phyloP scores from a whole-genome alignment of 2,888 invertebrate species.

The Mactromeris polynyma region DNA sequence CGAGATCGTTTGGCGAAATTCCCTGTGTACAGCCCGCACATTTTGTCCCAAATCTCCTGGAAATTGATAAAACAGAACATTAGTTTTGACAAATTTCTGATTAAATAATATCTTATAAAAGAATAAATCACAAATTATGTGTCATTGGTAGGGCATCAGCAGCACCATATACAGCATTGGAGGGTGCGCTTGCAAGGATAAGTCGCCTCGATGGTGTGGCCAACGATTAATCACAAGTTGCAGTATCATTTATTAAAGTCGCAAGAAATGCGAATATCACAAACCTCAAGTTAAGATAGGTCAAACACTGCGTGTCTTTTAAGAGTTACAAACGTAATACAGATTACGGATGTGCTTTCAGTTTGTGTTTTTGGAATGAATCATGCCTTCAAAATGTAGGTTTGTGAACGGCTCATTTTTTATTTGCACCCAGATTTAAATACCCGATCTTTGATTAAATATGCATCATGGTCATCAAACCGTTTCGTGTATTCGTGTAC shows the following conservation, averaged over 20 bases:
- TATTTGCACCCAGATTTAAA: not conserved
- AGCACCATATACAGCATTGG: too few relatives aligned
- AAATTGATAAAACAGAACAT: constrained; percentile 58
- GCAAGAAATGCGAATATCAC: not conserved
- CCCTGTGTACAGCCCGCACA: constrained; percentile 99
- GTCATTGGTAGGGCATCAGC: too few relatives aligned
- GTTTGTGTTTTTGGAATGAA: not conserved
- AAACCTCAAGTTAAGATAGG: not conserved
- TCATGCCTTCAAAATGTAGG: not conserved
- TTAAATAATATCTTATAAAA: not conserved
- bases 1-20: constrained; percentile 98
- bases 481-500: constrained; percentile 18
- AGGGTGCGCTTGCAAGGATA: too few relatives aligned
- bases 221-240: not conserved
- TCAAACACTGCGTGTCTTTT: not conserved
- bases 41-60: constrained; percentile 98
- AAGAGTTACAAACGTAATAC: not conserved
- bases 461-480: not conserved
- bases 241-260: not conserved
- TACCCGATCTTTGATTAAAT: not conserved
- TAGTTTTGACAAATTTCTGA: not conserved
- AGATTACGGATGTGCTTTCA: not conserved
- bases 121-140: not conserved
- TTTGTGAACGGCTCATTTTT: not conserved
- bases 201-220: too few relatives aligned